These are phyloP conservation scores for Atrina japonica DNA, from an alignment of 2,888 invertebrate species.

Conservation along the genomic window DNA sequence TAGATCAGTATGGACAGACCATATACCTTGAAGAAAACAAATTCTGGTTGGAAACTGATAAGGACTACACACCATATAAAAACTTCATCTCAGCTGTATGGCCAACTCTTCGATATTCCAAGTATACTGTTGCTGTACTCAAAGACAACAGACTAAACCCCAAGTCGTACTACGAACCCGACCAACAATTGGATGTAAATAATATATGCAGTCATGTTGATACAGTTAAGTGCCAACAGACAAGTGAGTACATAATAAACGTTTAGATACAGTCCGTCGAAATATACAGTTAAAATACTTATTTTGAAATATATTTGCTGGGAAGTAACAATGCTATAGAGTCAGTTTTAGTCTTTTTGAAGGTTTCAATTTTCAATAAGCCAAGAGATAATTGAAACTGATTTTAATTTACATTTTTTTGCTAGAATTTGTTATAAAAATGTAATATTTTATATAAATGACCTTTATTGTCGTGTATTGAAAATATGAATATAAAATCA, in stretches of 20 bases:
- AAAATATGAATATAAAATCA: too few species aligned
- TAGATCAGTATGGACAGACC: background rate
- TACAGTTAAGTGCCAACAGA: slow-evolving; percentile 31
- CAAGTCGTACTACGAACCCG: slow-evolving; percentile 24
- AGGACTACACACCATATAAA: slow-evolving; percentile 25
- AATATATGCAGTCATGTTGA: slow-evolving; percentile 40
- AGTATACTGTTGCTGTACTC: slow-evolving; percentile 30
- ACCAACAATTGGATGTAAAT: background rate
- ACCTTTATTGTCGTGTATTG: too few species aligned
- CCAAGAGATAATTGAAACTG: too few species aligned
- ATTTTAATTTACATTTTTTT: too few species aligned
- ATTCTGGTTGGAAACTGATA: slow-evolving; percentile 3
- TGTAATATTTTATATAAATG: too few species aligned
- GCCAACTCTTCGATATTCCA: slow-evolving; percentile 27
- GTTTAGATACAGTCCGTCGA: background rate
- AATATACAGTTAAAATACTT: background rate
- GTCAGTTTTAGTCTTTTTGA: too few species aligned
- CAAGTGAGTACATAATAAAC: too few species aligned
- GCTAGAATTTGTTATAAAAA: too few species aligned
- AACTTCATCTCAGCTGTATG: slow-evolving; percentile 34
- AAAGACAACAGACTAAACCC: slow-evolving; percentile 15
- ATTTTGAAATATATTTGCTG: background rate
- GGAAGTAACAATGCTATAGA: too few species aligned
- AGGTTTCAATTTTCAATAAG: too few species aligned
- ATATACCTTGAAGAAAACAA: background rate